Conservation (phyloP, 2,888 invertebrate species). For the Chymomyza amoena region DNA sequence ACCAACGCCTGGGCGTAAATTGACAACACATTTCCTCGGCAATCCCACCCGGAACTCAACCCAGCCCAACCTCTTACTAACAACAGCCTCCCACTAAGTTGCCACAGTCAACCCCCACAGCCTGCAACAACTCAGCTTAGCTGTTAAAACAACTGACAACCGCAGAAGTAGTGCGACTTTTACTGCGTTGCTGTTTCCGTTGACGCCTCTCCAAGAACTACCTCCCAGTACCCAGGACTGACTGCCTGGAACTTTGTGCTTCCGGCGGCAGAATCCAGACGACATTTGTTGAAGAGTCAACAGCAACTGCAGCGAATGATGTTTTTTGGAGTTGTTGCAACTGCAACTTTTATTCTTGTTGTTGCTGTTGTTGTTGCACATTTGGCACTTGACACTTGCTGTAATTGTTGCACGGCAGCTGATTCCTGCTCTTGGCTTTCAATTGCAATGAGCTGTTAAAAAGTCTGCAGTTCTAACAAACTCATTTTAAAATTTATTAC, state of each 20-base stretch:
- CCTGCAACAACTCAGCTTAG: slow-evolving; percentile 41
- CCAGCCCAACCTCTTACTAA: background rate
- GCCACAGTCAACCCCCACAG: background rate
- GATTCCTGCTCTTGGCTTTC: slow-evolving; percentile 16
- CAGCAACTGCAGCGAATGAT: slow-evolving; percentile 12
- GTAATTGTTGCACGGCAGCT: slow-evolving; percentile 53
- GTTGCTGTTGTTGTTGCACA: slow-evolving; percentile 69
- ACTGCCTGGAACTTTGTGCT: slow-evolving; percentile 56
- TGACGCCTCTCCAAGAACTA: background rate
- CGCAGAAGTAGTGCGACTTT: slow-evolving; percentile 74
- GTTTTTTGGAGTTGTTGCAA: background rate
- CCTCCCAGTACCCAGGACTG: slow-evolving; percentile 9
- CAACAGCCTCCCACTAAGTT: too few species aligned
- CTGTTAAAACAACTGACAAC: slow-evolving; percentile 73
- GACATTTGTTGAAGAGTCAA: slow-evolving; percentile 67
- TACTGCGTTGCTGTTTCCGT: slow-evolving; percentile 69
- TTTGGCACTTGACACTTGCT: slow-evolving; percentile 73
- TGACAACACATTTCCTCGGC: slow-evolving; percentile 68
- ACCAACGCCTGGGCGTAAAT: slow-evolving; percentile 45
- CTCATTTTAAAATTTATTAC: slow-evolving; percentile 67
- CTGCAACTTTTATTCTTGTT: background rate
- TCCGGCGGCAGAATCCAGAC: slow-evolving; percentile 71
- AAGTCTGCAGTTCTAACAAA: slow-evolving; percentile 52
- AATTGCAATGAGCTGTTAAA: slow-evolving; percentile 54
- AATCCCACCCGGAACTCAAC: background rate